Evolutionary conservation across 1,140 invertebrate genomes (phyloP), one percentile per base, ranked within the genome.

Genomic region (Idris sp.): DNA sequence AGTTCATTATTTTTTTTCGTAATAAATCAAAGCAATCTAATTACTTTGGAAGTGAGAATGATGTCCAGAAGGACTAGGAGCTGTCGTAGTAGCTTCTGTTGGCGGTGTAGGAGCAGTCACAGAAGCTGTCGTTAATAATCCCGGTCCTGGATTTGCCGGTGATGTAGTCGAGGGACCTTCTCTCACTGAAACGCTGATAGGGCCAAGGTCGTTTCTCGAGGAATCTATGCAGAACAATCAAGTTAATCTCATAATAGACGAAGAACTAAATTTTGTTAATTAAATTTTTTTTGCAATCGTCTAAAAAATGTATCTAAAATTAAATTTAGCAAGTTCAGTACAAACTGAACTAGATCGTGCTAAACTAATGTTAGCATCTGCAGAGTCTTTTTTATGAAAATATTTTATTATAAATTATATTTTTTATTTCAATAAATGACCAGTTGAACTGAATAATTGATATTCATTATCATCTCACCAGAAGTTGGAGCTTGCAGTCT

Each of bases 41-140:
- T 33, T 33, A 87, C 86, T 84, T 85, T 86, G 86, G 49, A 88
- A 86, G 28, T 88, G 85, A 0, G 81, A 79, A 72, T 86, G 84
- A 58, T 87, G 85, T 40, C 79, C 79, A 11, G 86, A 81, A 7
- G 86, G 80, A 59, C 79, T 87, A 1, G 83, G 56, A 1, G 83
- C 62, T 19, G 77, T 81, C 4, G 80, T 79, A 2, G 80, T 86
- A 3, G 81, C 77, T 28, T 87, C 85, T 2, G 81, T 72, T 19
- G 84, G 80, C 22, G 83, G 82, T 13, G 84, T 86, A 22, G 86
- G 79, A 7, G 80, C 79, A 49, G 82, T 82, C 1, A 84, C 80
- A 4, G 82, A 75, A 16, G 82, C 82, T 51, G 84, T 86, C 15
- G 86, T 86, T 16, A 88, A 69, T 74, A 88, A 77, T 38, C 86